phyloP scores from a whole-genome alignment of 2,888 invertebrate genomes.

The Megastigmus dorsalis region DNA sequence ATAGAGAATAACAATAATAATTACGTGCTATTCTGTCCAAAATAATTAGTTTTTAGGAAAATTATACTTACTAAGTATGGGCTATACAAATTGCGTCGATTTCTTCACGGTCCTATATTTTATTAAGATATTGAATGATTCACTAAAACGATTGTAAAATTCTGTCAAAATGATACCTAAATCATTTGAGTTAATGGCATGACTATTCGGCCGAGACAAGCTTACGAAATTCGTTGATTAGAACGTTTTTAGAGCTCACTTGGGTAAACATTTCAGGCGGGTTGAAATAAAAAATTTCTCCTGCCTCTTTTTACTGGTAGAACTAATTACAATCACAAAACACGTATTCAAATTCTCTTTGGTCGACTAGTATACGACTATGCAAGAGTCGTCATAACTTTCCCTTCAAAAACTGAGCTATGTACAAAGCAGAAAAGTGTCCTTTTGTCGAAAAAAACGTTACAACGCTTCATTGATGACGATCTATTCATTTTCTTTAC shows the following conservation, averaged over 20 bases:
- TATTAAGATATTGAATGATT: background rate
- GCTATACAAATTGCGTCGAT: too few relatives aligned
- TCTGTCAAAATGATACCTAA: slow-evolving; percentile 34
- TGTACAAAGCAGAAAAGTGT: too few relatives aligned
- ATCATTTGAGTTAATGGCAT: slow-evolving; percentile 23
- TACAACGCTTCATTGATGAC: too few relatives aligned
- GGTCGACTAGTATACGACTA: background rate
- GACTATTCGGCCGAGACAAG: slow-evolving; percentile 7
- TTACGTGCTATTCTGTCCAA: too few relatives aligned
- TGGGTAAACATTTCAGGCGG: slow-evolving; percentile 19
- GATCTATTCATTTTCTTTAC: too few relatives aligned
- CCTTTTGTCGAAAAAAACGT: too few relatives aligned
- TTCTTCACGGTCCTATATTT: too few relatives aligned
- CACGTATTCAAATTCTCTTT: slow-evolving; percentile 1
- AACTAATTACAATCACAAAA: slow-evolving; percentile 38
- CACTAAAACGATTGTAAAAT: background rate
- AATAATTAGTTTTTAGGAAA: too few relatives aligned
- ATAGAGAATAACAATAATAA: too few relatives aligned
- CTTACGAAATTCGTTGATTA: slow-evolving; percentile 33
- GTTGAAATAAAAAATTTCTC: slow-evolving; percentile 13
- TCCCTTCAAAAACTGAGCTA: too few relatives aligned
- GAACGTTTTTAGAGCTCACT: slow-evolving; percentile 15
- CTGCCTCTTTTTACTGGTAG: slow-evolving; percentile 1
- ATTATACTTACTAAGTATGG: too few relatives aligned
- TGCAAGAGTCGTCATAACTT: slow-evolving; percentile 23